Base-by-base conservation (phyloP, 1,140 invertebrate genomes). In the Diploscapter pachys region DNA sequence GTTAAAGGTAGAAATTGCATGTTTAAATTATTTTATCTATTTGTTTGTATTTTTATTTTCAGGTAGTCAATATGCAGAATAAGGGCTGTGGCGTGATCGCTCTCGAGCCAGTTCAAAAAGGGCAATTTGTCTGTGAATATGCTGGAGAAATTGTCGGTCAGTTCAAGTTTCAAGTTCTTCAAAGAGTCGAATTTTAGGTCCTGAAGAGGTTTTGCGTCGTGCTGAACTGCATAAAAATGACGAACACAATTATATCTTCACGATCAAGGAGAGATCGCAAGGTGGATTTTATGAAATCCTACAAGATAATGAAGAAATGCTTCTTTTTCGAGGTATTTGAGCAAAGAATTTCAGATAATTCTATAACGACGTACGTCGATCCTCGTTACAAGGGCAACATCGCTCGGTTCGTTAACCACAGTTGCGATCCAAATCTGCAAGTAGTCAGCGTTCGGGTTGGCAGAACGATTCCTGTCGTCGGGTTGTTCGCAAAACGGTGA, bases 121-220 rank as follows among this genome's bases (percentile, higher is more conserved):
- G 72, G 3, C 63, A 73, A 66, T 73, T 73, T 51, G 63, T 73
- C 50, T 73, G 72, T 53, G 72, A 73, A 54, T 73, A 73, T 6
- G 72, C 72, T 48, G 63, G 72, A 48, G 72, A 65, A 65, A 63
- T 31, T 53, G 61, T 72, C 49, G 59, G 61, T 11, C 31, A 31
- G 31, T 31, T 31, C 31, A 31, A 31, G 31, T 31, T 31, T 31
- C 31, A 31, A 31, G 31, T 31, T 31, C 31, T 31, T 31, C 31
- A 31, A 31, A 31, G 31, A 31, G 31, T 31, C 31, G 31, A 31
- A 31, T 1, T 31, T 31, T 31, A 31, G 31, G 31, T 31, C 31
- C 31, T 31, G 63, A 72, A 9, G 49, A 72, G 56, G 71, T 63
- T 63, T 61, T 72, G 4, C 5, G 61, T 8, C 56, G 63, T 51